Evolutionary conservation across 2,888 invertebrate genomes (phyloP).

Genomic region (Gortyna flavago): DNA sequence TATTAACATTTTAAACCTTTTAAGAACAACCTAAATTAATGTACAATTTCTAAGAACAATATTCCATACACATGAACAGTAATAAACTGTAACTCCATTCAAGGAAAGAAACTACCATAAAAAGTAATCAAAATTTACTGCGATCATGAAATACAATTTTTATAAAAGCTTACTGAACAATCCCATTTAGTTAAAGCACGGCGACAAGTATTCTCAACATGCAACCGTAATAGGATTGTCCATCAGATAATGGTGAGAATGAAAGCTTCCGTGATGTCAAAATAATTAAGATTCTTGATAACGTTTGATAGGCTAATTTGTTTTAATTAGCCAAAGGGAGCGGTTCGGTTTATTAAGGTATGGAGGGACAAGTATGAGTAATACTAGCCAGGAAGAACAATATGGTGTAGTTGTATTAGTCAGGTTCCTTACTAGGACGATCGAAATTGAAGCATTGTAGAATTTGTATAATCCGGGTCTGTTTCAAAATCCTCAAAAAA

Average conservation of each 20-base stretch:
- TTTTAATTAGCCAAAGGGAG: slow-evolving; percentile 57
- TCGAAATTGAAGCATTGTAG: not conserved
- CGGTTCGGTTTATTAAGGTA: slow-evolving; percentile 1
- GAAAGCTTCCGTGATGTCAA: slow-evolving; percentile 63
- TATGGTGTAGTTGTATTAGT: not conserved
- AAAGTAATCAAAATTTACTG: slow-evolving; percentile 51
- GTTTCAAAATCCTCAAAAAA: not conserved
- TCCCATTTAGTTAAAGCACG: slow-evolving; percentile 60
- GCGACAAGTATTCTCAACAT: slow-evolving; percentile 61
- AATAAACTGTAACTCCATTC: slow-evolving; percentile 20
- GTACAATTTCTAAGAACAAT: not conserved
- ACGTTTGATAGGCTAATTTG: slow-evolving; percentile 58
- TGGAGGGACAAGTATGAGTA: slow-evolving; percentile 16
- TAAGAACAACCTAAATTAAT: not conserved
- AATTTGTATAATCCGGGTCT: too few species aligned
- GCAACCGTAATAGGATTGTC: slow-evolving; percentile 63
- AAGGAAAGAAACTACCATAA: slow-evolving; percentile 26
- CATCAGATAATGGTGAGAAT: slow-evolving; percentile 62
- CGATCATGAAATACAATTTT: slow-evolving; percentile 47
- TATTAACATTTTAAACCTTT: not conserved
- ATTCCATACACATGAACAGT: slow-evolving; percentile 10
- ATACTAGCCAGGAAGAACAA: not conserved
- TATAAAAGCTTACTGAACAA: slow-evolving; percentile 44
- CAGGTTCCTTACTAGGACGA: not conserved
- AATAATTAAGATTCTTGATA: slow-evolving; percentile 66